Evolutionary conservation across 2,797 vertebrate genomes (phyloP).

Genomic region (Dallia pectoralis): DNA sequence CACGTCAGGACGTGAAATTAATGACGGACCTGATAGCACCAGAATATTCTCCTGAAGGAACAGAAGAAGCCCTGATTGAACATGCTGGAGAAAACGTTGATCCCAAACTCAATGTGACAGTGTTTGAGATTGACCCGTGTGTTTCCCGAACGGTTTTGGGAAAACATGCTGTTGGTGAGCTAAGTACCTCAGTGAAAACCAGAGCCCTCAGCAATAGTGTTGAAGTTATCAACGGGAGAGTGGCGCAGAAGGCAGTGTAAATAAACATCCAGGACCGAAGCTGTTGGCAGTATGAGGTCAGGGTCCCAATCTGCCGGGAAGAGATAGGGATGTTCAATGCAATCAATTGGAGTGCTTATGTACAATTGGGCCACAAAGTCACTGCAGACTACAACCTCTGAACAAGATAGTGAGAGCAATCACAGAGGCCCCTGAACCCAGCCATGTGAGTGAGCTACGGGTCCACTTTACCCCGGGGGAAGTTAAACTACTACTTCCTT

Average conservation of each 20-base stretch:
- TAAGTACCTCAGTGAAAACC: neutral
- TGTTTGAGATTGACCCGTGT: neutral
- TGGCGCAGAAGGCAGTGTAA: neutral
- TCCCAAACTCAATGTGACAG: slow-evolving; percentile 1
- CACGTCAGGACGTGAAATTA: neutral
- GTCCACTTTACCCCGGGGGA: neutral
- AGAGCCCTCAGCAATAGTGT: neutral
- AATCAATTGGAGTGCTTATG: neutral
- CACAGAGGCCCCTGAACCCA: too few species aligned
- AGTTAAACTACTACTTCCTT: neutral
- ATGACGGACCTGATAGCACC: neutral
- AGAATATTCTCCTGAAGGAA: neutral
- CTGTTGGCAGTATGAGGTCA: neutral
- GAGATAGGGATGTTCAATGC: neutral
- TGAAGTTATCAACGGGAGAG: neutral
- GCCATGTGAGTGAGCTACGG: neutral
- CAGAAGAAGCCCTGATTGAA: neutral
- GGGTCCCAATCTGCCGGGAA: neutral
- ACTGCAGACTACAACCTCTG: neutral
- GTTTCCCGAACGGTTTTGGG: neutral
- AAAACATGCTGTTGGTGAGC: neutral
- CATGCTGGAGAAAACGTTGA: neutral
- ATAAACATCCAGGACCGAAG: neutral
- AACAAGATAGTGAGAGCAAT: too few species aligned
- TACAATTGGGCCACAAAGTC: neutral